phyloP scores from a whole-genome alignment of 92 coral and sea anemone genomes.

The Phenganax stokvisi region DNA sequence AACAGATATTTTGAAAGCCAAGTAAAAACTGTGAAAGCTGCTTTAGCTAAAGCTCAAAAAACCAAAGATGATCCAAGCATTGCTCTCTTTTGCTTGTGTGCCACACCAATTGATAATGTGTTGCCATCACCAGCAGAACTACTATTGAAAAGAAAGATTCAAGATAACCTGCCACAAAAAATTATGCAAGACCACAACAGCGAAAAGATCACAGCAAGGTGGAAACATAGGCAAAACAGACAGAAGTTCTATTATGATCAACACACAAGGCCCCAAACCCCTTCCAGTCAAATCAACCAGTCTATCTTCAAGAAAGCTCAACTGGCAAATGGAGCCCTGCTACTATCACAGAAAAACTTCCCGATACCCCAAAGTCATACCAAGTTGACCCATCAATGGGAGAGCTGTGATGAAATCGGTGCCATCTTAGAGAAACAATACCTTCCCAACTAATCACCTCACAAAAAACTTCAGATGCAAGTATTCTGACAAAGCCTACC shows the following conservation, averaged over 20 bases:
- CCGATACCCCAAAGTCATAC: slow-evolving; percentile 16
- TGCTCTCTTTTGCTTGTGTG: slow-evolving; percentile 38
- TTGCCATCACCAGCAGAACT: slow-evolving; percentile 43
- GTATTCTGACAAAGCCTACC: neutral
- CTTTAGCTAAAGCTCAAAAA: slow-evolving; percentile 34
- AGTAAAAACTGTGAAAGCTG: slow-evolving; percentile 1
- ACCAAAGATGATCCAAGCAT: slow-evolving; percentile 41
- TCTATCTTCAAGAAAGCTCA: slow-evolving; percentile 44
- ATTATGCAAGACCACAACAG: slow-evolving; percentile 33
- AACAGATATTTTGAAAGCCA: neutral
- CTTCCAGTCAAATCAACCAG: slow-evolving; percentile 34
- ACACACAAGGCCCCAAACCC: slow-evolving; percentile 38
- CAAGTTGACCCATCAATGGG: slow-evolving; percentile 26
- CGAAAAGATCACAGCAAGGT: slow-evolving; percentile 39
- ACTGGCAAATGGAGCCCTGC: slow-evolving; percentile 53
- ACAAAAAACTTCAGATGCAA: neutral
- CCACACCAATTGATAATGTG: slow-evolving; percentile 8
- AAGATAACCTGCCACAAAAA: slow-evolving; percentile 46
- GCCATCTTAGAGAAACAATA: neutral
- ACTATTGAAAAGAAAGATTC: slow-evolving; percentile 38
- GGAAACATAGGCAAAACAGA: slow-evolving; percentile 41
- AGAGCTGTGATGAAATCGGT: slow-evolving; percentile 13
- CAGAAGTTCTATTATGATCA: slow-evolving; percentile 11
- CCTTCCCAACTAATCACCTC: neutral
- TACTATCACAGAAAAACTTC: slow-evolving; percentile 33